Conservation (phyloP, 2,888 invertebrate genomes). For the Agonopterix arenella region DNA sequence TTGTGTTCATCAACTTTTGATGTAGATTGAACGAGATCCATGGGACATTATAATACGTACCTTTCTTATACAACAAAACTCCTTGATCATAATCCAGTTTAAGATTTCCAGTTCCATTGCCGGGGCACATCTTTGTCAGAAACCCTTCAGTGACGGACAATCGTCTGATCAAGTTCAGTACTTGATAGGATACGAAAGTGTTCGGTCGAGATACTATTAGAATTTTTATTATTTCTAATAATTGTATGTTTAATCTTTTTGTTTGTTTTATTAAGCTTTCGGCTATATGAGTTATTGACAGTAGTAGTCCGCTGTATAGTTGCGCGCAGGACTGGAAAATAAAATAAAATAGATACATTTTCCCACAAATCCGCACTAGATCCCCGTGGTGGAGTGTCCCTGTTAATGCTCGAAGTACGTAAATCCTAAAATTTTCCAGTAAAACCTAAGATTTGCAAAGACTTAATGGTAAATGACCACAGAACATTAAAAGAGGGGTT, state of each 20-base stretch:
- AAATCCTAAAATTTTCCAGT: too few species aligned
- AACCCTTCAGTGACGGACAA: constrained; percentile 21
- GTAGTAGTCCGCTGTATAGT: constrained; percentile 45
- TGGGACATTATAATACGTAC: constrained; percentile 21
- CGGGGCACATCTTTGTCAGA: constrained; percentile 31
- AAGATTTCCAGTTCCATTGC: constrained; percentile 36
- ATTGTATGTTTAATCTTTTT: background rate
- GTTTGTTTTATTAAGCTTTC: constrained; percentile 4
- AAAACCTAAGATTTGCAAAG: too few species aligned
- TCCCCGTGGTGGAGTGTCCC: too few species aligned
- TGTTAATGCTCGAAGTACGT: too few species aligned
- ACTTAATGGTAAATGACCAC: too few species aligned
- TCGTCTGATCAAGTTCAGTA: constrained; percentile 26
- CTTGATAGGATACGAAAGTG: constrained; percentile 32
- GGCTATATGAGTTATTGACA: constrained; percentile 28
- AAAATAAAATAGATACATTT: constrained; percentile 1
- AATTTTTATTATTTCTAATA: constrained; percentile 28
- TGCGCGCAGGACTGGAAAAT: constrained; percentile 52
- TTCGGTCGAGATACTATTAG: constrained; percentile 41
- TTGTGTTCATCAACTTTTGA: too few species aligned
- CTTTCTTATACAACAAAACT: constrained; percentile 54
- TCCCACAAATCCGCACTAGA: too few species aligned
- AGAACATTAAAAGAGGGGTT: too few species aligned
- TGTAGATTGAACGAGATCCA: background rate
- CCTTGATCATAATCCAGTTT: constrained; percentile 63